Evolutionary conservation across 2,888 invertebrate species (phyloP).

Genomic region (Hypena proboscidalis): DNA sequence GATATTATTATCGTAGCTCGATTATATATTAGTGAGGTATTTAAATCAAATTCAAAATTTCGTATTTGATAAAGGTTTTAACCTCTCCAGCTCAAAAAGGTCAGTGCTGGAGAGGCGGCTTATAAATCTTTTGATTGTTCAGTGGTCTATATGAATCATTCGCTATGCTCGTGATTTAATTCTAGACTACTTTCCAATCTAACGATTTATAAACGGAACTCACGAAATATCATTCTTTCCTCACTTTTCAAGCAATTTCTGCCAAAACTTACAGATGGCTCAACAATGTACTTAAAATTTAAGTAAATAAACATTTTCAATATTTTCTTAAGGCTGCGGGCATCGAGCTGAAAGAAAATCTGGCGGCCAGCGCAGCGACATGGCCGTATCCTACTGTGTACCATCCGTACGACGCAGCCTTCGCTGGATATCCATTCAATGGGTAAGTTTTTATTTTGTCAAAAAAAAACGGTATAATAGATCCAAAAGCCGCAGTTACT

Average conservation of each 20-base stretch:
- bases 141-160: too few species aligned
- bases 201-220: too few species aligned
- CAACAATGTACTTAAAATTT: constrained; percentile 3
- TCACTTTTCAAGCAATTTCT: too few species aligned
- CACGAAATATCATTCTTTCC: too few species aligned
- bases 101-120: too few species aligned
- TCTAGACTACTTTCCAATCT: too few species aligned
- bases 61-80: too few species aligned
- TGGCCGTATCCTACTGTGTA: constrained; percentile 97
- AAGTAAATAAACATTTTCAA: not conserved
- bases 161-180: too few species aligned
- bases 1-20: constrained; percentile 41
- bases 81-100: too few species aligned
- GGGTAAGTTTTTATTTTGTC: constrained; percentile 90
- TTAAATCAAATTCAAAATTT: constrained; percentile 26
- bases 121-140: too few species aligned
- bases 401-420: constrained; percentile 97
- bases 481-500: constrained; percentile 9
- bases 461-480: too few species aligned
- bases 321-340: constrained; percentile 88
- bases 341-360: constrained; percentile 94
- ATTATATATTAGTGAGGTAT: constrained; percentile 13
- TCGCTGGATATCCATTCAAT: constrained; percentile 97
- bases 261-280: constrained; percentile 32
- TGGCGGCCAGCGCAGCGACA: constrained; percentile 92